Base-by-base conservation (phyloP, 2,888 invertebrate species). In the Rotaria magnacalcarata region DNA sequence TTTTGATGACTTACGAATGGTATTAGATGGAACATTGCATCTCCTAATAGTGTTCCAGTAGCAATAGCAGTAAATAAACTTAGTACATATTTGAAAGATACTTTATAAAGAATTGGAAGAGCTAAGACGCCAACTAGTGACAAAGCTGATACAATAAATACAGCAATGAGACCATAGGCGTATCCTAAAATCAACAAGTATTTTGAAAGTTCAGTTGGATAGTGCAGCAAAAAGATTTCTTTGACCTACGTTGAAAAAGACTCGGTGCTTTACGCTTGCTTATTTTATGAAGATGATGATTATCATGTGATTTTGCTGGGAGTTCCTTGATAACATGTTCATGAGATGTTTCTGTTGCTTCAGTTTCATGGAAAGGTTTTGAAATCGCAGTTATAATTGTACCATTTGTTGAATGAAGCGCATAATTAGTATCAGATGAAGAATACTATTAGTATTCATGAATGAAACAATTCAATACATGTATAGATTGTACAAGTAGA, bases 21-120 rank as follows among this genome's bases (percentile, higher is more conserved):
- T 84, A 92, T 89, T 0, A 92, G 89, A 89, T 92, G 92, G 7
- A 92, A 88, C 16, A 92, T 85, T 6, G 92, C 91, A 87, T 92
- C 92, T 10, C 91, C 90, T 60, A 89, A 88, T 85, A 92, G 88
- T 0, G 92, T 91, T 2, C 92, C 92, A 8, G 92, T 91, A 41
- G 92, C 92, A 85, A 92, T 89, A 1, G 92, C 92, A 67, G 92
- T 89, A 87, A 92, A 91, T 24, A 90, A 88, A 8, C 90, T 89
- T 88, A 92, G 90, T 86, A 92, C 86, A 50, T 89, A 88, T n/a
- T 89, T 87, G 87, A 91, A 91, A 1, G 87, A 88, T 6, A 84
- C 58, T 54, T 87, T 88, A 16, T 88, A 87, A 41, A 89, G 87
- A 8, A 90, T 87, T 24, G 91, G 91, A 41, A 91, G 88, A 19